phyloP scores from a whole-genome alignment of 2,113 vertebrate genomes.

The Ciconia stormi region DNA sequence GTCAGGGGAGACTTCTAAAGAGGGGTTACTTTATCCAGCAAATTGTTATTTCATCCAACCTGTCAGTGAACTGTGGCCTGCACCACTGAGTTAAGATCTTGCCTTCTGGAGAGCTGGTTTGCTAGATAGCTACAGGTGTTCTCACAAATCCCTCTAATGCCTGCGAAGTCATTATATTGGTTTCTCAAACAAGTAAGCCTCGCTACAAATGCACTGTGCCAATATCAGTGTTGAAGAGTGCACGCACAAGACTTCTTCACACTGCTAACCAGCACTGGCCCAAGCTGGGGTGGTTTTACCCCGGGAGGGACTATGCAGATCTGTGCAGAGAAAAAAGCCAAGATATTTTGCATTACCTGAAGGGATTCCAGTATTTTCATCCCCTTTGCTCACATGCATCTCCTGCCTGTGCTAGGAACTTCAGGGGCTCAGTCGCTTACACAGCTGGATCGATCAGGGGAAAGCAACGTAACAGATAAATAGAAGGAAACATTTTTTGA shows the following conservation, averaged over 20 bases:
- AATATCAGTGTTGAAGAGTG: neutral
- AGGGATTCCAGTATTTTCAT: neutral
- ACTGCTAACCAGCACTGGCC: neutral
- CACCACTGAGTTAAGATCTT: neutral
- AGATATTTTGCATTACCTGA: neutral
- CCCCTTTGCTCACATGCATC: neutral
- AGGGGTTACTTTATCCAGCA: neutral
- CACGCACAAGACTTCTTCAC: too few species aligned
- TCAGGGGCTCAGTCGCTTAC: neutral
- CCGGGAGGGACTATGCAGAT: neutral
- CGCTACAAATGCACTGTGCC: fast-evolving
- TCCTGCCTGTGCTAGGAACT: neutral
- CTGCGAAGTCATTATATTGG: neutral
- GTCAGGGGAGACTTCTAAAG: neutral
- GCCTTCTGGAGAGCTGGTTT: neutral
- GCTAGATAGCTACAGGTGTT: neutral
- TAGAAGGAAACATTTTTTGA: neutral
- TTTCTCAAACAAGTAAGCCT: neutral
- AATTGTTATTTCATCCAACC: neutral
- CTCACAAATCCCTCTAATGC: neutral
- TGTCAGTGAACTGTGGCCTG: neutral
- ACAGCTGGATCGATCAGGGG: neutral
- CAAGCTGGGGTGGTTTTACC: neutral
- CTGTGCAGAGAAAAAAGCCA: neutral
- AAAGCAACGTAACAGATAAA: fast-evolving